Conservation (phyloP, 2,888 invertebrate genomes). For the Cremastinae sp. region DNA sequence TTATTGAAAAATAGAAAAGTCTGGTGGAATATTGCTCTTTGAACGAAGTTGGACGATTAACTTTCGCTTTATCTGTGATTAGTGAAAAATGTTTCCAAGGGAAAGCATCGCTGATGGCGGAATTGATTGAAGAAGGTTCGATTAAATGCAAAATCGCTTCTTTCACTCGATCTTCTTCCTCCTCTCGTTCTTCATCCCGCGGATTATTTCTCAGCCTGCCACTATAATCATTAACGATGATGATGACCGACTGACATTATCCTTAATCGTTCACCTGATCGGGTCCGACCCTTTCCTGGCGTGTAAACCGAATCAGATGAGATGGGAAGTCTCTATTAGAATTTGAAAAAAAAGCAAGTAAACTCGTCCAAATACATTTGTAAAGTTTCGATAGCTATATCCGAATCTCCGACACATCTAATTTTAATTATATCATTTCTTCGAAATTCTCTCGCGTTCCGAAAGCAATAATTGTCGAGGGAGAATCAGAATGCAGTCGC, state of each 20-base stretch:
- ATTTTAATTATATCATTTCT: no score
- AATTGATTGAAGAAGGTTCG: slow-evolving; percentile 29
- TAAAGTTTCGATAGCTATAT: slow-evolving; percentile 13
- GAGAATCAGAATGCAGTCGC: not conserved
- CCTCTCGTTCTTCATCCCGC: slow-evolving; percentile 6
- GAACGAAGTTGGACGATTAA: no score
- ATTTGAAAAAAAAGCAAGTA: slow-evolving; percentile 69
- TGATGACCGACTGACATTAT: slow-evolving; percentile 77
- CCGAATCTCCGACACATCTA: no score
- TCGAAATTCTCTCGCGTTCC: not conserved
- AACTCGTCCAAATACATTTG: slow-evolving; percentile 64
- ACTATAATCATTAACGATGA: slow-evolving; percentile 72
- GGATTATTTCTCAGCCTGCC: slow-evolving; percentile 40
- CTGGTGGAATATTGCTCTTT: no score
- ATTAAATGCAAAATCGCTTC: slow-evolving; percentile 59
- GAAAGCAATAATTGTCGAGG: not conserved
- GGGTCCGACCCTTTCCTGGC: slow-evolving; percentile 61
- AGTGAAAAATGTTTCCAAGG: not conserved
- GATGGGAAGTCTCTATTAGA: slow-evolving; percentile 68
- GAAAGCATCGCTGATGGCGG: slow-evolving; percentile 24
- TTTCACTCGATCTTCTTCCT: slow-evolving; percentile 20
- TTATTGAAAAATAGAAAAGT: no score
- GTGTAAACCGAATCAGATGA: slow-evolving; percentile 26
- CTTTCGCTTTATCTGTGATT: slow-evolving; percentile 9
- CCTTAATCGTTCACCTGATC: slow-evolving; percentile 70